Evolutionary conservation across 1,140 invertebrate genomes (phyloP), one percentile per base, ranked within the genome.

Genomic region (Brachionus paranguensis): DNA sequence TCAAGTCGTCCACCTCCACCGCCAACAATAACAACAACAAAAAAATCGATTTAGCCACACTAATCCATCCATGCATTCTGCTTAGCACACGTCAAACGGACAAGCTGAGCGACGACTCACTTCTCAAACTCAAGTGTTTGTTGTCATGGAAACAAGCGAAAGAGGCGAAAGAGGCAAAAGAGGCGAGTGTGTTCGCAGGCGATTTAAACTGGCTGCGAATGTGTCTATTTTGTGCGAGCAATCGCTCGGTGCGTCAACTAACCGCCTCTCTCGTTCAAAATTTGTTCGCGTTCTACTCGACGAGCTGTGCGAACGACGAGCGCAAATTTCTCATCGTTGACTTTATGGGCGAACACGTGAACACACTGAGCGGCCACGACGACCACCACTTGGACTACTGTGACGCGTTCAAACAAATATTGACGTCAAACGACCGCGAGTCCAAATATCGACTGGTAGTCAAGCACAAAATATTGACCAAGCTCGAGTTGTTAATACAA

Each of bases 401-500:
- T 45, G 50, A 27, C 24, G 2, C 43, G 27, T 72, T 68, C 45
- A 72, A 12, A 64, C 24, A 27, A 29, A 20, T 68, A 8, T 17
- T 84, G n/a, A 27, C 20, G 5, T 14, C 43, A 12, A 37, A 27
- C 2, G 78, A 81, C 27, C 33, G 45, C 55, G 78, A 81, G 14
- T 84, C 91, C 96, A 50, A 93, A 92, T 85, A 96, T 87, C 97
- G 96, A 89, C 90, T 98, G 65, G 94, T 95, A 29, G 86, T 91
- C 4, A 89, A 89, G 85, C 95, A 96, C 0, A 93, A 97, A 0
- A 91, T 98, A 41, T 91, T 81, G 37, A 10, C 93, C 2, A 92
- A 94, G 83, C 91, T 98, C 41, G 95, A 95, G 0, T 92, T 94
- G 85, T 90, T 98, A 0, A 92, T 98, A 84, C 95, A 94, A 0